Evolutionary conservation across 2,113 vertebrate species (phyloP).

Genomic region (Thamnaconus septentrionalis): DNA sequence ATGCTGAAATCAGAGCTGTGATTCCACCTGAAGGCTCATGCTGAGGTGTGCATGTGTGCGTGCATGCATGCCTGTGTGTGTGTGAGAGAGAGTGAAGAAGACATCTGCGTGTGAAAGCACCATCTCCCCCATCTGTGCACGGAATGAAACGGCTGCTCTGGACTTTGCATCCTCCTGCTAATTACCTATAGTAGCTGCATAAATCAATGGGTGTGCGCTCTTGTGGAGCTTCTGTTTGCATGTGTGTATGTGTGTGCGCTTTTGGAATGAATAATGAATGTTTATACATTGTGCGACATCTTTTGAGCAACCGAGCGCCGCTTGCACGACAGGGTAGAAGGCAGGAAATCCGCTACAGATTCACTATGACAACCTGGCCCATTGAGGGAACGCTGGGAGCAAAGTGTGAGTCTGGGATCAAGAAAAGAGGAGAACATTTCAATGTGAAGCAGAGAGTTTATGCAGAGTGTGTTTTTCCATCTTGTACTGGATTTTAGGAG

Average conservation of each 20-base stretch:
- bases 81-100: constrained; percentile 17
- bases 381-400: constrained; percentile 19
- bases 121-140: constrained; percentile 1
- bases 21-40: constrained; percentile 32
- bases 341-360: constrained; percentile 38
- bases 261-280: constrained; percentile 52
- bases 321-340: constrained; percentile 12
- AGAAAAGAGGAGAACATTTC: too few species aligned
- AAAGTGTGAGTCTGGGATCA: too few species aligned
- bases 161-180: constrained; percentile 14
- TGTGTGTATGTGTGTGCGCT: constrained; percentile 8
- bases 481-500: constrained; percentile 27
- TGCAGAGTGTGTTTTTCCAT: constrained; percentile 15
- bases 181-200: constrained; percentile 8
- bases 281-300: constrained; percentile 42
- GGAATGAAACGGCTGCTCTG: constrained; percentile 2
- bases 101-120: constrained; percentile 8
- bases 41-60: constrained; percentile 14
- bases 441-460: constrained; percentile 4
- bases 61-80: constrained; percentile 16
- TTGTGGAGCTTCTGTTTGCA: background rate
- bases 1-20: constrained; percentile 51
- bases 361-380: constrained; percentile 39
- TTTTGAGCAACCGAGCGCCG: constrained; percentile 17
- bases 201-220: background rate